Percentiles rank a stretch among this genome's conserved stretches.
Evolutionary conservation across 2,888 invertebrate species (phyloP).

Genomic region (Aelia acuminata): DNA sequence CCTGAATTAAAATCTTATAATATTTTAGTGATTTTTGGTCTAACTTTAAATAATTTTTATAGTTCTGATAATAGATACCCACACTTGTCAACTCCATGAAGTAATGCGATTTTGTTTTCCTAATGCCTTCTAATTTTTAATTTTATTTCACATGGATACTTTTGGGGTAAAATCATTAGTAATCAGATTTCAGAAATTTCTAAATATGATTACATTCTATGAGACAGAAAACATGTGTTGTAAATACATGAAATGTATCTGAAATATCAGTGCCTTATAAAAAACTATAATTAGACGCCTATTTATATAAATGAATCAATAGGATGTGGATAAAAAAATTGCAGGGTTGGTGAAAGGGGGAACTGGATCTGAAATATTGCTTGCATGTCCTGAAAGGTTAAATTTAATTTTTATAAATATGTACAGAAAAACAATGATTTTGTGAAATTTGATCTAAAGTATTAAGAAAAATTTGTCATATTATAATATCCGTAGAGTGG

Average conservation of each 20-base stretch:
- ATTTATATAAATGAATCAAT: background rate
- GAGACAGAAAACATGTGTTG: background rate
- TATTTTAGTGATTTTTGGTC: too few species aligned
- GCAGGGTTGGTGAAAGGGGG: background rate
- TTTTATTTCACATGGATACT: background rate
- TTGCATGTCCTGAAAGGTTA: background rate
- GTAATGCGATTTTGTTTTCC: too few species aligned
- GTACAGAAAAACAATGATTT: background rate
- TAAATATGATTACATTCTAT: background rate
- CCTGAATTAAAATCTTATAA: too few species aligned
- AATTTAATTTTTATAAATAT: conserved; percentile 2
- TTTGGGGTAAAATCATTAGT: background rate
- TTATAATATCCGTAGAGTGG: conserved; percentile 26
- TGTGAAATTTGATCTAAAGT: background rate
- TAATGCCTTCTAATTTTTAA: too few species aligned
- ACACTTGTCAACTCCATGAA: too few species aligned
- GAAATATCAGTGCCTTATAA: background rate
- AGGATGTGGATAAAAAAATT: too few species aligned
- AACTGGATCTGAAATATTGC: background rate
- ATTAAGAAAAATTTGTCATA: background rate
- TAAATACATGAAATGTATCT: background rate
- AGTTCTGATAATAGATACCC: too few species aligned
- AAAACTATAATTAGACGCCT: background rate
- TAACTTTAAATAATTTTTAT: too few species aligned
- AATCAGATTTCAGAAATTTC: background rate